Evolutionary conservation across 2,797 vertebrate genomes (phyloP).

Genomic region (Graptemys geographica): DNA sequence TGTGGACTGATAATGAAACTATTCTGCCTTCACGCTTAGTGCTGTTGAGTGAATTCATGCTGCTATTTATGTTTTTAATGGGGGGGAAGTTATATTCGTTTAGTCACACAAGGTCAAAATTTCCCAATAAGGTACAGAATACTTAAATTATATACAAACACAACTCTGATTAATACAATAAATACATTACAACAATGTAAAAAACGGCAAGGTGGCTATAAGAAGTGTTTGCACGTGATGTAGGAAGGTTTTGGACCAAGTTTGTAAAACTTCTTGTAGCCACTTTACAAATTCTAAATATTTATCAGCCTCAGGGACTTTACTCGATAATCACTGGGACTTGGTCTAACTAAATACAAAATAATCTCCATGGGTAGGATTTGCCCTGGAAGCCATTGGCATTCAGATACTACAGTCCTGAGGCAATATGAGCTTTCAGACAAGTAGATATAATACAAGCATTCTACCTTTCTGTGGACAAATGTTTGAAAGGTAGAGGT

Average conservation of each 20-base stretch:
- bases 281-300: not conserved
- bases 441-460: not conserved
- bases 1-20: not conserved
- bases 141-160: not conserved
- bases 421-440: not conserved
- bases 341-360: not conserved
- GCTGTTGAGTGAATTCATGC: not conserved
- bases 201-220: not conserved
- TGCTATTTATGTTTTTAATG: not conserved
- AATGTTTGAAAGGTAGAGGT: not conserved
- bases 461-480: not conserved
- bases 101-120: not conserved
- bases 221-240: not conserved
- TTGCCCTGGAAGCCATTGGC: not conserved
- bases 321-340: not conserved
- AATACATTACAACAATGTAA: not conserved
- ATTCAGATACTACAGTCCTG: not conserved
- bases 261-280: not conserved
- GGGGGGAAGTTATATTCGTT: not conserved
- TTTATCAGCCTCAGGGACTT: not conserved
- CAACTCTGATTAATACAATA: not conserved
- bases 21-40: not conserved
- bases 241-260: not conserved
- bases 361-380: not conserved
- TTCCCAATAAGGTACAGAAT: not conserved